A percentile compares a stretch with the other conserved stretches of the same genome.
Conservation (phyloP, 2,113 vertebrate species). For the Takifugu bimaculatus region DNA sequence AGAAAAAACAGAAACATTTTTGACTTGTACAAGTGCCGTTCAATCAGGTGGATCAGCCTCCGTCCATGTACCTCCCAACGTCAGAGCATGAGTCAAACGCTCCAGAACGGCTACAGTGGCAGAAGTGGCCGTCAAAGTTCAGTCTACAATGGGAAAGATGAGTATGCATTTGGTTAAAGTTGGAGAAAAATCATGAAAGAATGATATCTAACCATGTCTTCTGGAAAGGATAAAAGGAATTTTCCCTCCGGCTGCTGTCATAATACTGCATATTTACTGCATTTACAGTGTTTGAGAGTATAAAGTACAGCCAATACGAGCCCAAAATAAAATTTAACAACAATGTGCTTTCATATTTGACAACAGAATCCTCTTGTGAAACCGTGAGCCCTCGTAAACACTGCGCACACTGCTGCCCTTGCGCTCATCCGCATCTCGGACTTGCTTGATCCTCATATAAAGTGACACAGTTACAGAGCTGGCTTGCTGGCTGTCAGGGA, state of each 20-base stretch:
- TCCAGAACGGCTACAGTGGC: no score
- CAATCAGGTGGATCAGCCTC: no score
- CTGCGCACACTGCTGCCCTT: neutral
- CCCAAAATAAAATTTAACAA: neutral
- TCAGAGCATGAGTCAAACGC: no score
- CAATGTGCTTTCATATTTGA: neutral
- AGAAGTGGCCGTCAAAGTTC: no score
- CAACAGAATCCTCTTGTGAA: neutral
- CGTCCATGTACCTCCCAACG: no score
- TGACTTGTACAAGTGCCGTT: no score
- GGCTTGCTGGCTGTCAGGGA: neutral
- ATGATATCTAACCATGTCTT: no score
- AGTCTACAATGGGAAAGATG: neutral
- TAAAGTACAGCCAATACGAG: neutral
- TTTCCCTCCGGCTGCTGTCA: neutral
- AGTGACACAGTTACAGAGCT: neutral
- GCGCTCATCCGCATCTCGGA: constrained; percentile 1
- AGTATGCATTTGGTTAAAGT: neutral
- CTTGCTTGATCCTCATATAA: constrained; percentile 5
- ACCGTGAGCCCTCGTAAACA: neutral
- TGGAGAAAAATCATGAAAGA: neutral
- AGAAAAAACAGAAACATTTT: no score
- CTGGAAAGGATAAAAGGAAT: no score
- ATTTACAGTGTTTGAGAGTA: no score
- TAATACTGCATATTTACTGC: no score